A percentile compares a stretch with the other conserved stretches of the same genome.
Evolutionary conservation across 2,888 invertebrate species (phyloP).

Genomic region (Erebia palarica): DNA sequence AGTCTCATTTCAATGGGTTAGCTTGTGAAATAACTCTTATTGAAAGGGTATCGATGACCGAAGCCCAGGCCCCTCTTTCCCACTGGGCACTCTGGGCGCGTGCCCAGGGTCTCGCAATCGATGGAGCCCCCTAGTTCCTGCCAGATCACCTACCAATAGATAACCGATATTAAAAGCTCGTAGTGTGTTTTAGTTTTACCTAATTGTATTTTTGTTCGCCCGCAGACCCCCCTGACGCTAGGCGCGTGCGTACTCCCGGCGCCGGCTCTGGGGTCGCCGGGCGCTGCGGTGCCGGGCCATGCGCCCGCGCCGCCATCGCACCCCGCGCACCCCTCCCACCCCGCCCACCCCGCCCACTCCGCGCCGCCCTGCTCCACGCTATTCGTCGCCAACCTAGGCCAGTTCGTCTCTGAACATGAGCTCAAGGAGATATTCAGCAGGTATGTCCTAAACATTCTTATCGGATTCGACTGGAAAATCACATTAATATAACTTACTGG

Average conservation of each 20-base stretch:
- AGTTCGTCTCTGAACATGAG: conserved; percentile 98
- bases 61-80: no score
- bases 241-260: conserved; percentile 94
- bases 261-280: conserved; percentile 95
- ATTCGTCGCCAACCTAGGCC: conserved; percentile 99
- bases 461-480: conserved; percentile 39
- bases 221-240: conserved; percentile 78
- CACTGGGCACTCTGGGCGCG: no score
- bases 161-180: no score
- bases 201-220: background rate
- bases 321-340: conserved; percentile 70
- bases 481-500: background rate
- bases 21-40: background rate
- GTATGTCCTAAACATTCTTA: conserved; percentile 73
- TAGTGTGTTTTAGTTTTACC: no score
- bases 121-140: no score
- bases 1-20: conserved; percentile 55
- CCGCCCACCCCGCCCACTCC: conserved; percentile 83
- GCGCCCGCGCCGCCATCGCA: conserved; percentile 82
- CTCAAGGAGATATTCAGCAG: conserved; percentile 99
- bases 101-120: no score
- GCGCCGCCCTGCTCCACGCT: conserved; percentile 98
- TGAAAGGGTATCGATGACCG: no score
- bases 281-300: conserved; percentile 87
- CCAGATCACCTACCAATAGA: no score